Conservation (phyloP, 2,113 vertebrate genomes). For the Oncorhynchus gorbuscha region DNA sequence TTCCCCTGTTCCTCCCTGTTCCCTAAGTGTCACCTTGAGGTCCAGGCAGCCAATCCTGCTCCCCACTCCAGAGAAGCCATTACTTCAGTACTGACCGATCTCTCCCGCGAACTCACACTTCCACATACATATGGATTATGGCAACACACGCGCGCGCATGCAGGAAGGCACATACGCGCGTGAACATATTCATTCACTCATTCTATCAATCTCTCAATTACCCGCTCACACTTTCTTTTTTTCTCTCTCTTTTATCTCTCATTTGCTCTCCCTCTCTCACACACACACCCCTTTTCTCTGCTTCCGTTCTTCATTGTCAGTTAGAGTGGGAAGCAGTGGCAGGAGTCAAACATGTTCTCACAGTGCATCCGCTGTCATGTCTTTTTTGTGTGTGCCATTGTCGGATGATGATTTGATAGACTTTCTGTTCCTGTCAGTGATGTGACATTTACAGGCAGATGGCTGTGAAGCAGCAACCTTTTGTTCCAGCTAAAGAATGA, state of each 20-base stretch:
- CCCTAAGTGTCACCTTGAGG: slow-evolving; percentile 64
- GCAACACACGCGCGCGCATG: too few species aligned
- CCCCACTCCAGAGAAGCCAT: slow-evolving; percentile 17
- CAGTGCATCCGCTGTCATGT: not conserved
- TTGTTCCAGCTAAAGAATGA: not conserved
- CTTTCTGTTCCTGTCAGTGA: slow-evolving; percentile 45
- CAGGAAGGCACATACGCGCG: not conserved
- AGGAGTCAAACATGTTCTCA: not conserved
- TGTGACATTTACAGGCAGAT: slow-evolving; percentile 65
- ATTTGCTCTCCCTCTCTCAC: slow-evolving; percentile 1
- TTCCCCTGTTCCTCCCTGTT: slow-evolving; percentile 46
- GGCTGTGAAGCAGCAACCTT: slow-evolving; percentile 31
- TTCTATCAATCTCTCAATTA: slow-evolving; percentile 5
- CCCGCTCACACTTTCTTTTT: not conserved
- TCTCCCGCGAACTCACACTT: too few species aligned
- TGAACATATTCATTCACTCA: not conserved
- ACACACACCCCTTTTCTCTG: not conserved
- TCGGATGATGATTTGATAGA: slow-evolving; percentile 3
- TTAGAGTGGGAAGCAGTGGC: not conserved
- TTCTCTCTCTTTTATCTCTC: not conserved
- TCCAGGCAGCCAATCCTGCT: slow-evolving; percentile 28
- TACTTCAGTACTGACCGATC: too few species aligned
- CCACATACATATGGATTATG: too few species aligned
- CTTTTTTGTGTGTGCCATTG: not conserved
- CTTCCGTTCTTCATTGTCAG: slow-evolving; percentile 7